Conservation (phyloP, 2,888 invertebrate genomes). For the Hanleya hanleyi region DNA sequence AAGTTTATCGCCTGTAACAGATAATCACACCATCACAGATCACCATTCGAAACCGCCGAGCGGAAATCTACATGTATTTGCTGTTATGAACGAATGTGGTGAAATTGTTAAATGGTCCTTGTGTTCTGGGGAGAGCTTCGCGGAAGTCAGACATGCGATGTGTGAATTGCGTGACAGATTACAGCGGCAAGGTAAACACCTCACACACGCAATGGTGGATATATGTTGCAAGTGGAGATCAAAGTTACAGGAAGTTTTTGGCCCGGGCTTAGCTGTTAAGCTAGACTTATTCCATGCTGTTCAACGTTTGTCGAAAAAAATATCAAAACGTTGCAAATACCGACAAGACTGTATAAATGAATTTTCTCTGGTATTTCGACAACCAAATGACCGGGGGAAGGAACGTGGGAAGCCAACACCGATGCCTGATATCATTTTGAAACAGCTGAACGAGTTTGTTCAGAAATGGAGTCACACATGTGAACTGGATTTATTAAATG, state of each 20-base stretch:
- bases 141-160: not conserved
- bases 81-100: not conserved
- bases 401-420: not conserved
- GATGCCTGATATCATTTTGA: not conserved
- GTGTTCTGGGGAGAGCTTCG: not conserved
- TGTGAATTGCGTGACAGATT: not conserved
- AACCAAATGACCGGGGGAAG: not conserved
- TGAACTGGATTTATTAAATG: too few relatives aligned
- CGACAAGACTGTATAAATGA: not conserved
- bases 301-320: too few relatives aligned
- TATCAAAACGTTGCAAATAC: too few relatives aligned
- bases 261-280: too few relatives aligned
- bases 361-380: not conserved
- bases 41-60: too few relatives aligned
- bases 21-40: too few relatives aligned
- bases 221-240: too few relatives aligned
- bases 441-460: not conserved
- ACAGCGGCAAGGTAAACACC: not conserved
- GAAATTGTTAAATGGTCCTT: constrained; percentile 2
- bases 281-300: too few relatives aligned
- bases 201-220: not conserved
- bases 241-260: too few relatives aligned
- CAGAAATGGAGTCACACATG: not conserved
- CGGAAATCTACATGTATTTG: not conserved
- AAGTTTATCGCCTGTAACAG: too few relatives aligned